Conservation (phyloP, 2,797 vertebrate species). For the Spatula clypeata region DNA sequence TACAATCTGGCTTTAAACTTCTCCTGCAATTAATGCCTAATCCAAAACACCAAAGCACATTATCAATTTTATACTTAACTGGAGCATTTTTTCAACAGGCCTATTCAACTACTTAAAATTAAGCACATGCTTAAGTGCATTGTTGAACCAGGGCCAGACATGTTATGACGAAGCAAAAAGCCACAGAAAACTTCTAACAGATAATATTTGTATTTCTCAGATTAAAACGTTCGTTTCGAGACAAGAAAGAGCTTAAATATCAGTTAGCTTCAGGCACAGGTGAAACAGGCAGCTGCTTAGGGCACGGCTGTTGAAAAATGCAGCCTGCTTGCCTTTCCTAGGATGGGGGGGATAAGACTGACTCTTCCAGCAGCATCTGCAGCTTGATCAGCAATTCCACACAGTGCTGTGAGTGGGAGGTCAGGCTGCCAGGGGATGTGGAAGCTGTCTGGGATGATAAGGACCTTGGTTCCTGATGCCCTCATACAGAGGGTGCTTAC, state of each 20-base stretch:
- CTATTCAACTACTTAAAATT: conserved; percentile 61
- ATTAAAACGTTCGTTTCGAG: conserved; percentile 21
- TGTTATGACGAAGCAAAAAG: neutral
- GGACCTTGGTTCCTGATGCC: neutral
- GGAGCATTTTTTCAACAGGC: conserved; percentile 37
- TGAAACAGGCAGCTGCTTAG: neutral
- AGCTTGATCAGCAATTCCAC: neutral
- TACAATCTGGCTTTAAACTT: conserved; percentile 47
- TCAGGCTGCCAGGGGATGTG: neutral
- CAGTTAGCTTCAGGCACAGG: neutral
- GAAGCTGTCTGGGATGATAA: neutral
- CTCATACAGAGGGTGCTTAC: neutral
- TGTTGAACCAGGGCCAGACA: conserved; percentile 46
- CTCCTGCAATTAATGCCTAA: conserved; percentile 56
- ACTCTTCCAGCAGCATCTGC: neutral
- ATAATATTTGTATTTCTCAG: neutral
- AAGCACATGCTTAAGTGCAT: conserved; percentile 64
- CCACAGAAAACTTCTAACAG: neutral
- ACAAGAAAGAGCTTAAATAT: neutral
- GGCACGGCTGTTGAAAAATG: neutral
- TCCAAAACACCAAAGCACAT: conserved; percentile 40
- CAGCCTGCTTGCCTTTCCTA: neutral
- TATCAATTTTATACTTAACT: conserved; percentile 55
- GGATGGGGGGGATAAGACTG: neutral
- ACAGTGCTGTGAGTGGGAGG: neutral